Evolutionary conservation across 1,140 invertebrate species (phyloP), one percentile per base, ranked within the genome.

Genomic region (Zophobas morio): DNA sequence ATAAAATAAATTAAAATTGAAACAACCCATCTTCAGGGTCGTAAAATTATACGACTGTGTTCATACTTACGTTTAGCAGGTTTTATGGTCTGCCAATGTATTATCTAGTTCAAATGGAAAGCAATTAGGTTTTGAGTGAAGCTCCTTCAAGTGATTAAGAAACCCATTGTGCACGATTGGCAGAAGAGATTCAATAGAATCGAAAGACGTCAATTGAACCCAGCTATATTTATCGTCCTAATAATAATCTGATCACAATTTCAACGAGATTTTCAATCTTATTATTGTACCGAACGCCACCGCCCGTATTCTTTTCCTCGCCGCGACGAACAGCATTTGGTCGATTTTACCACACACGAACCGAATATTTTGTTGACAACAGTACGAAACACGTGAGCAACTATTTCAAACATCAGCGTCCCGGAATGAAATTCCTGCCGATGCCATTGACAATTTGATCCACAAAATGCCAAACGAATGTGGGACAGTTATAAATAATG

Each of bases 401-500:
- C 39, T 66, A 42, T 66, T 66, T 66, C 60, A 32, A 66, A 66
- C 60, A 66, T 66, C 60, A 66, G 39, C 37, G 40, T 42, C 60
- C 60, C 39, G 60, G 60, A 66, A 66, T 42, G 39, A 66, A 42
- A 42, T 42, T 66, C 60, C 60, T 42, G 33, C 40, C 37, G 39
- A 40, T 42, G 39, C 39, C 60, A 66, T 66, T 66, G 60, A 66
- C 60, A 66, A 66, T 66, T 66, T 66, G 42, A 66, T 66, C 60
- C 60, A 42, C 8, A 66, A 39, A 37, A 66, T 66, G 60, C 60
- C 60, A 66, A 66, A 66, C 60, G 42, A 66, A 66, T 66, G 60
- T 66, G 20, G 60, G 60, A 66, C 39, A 66, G 60, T 42, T 66
- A 66, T 66, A 66, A 66, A 66, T 66, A 66, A 66, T 66, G 60